Evolutionary conservation across 2,797 vertebrate species (phyloP), one percentile per base, ranked within the genome.

Genomic region (Sebastes reedi): DNA sequence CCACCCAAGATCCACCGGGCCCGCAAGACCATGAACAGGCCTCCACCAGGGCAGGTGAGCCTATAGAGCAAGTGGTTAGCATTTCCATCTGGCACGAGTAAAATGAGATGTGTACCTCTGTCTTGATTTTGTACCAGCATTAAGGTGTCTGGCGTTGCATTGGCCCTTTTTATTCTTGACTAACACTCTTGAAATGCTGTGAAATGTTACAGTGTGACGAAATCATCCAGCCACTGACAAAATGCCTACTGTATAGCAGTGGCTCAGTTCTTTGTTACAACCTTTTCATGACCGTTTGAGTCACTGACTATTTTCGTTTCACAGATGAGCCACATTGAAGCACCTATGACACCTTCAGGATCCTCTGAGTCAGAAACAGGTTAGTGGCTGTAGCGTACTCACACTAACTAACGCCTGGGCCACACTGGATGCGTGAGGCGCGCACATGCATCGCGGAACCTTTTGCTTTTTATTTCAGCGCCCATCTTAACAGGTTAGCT

Each of bases 1-100:
- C 93, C 95, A 50, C 93, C 94, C 14, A 98, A 98, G 89, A 94
- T 98, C 77, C 97, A 98, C 84, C 90, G 97, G 5, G 97, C 97
- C 1, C 95, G 97, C 29, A 98, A 98, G 91, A 98, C 97, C 79
- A 98, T 98, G 96, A 96, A 96, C 83, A 96, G 97, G 77, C 96
- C 97, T 3, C 91, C 94, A 20, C 86, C 86, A 2, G 95, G 92
- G n/a, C 97, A 97, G 96, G 96, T 97, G 64, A 94, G 90, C 14
- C 22, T n/a, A 11, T 5, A 8, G 11, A 56, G 7, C 14, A 50
- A 32, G 4, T 52, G 72, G 20, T 30, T 58, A 22, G 50, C 20
- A 7, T 60, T 64, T 72, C 3, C 8, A 11, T 62, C 16, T 67
- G 16, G 18, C 5, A 30, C 55, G 3, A 65, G 11, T 11, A 18